Evolutionary conservation across 1,140 invertebrate genomes (phyloP).

Genomic region (Agrypnia vestita): DNA sequence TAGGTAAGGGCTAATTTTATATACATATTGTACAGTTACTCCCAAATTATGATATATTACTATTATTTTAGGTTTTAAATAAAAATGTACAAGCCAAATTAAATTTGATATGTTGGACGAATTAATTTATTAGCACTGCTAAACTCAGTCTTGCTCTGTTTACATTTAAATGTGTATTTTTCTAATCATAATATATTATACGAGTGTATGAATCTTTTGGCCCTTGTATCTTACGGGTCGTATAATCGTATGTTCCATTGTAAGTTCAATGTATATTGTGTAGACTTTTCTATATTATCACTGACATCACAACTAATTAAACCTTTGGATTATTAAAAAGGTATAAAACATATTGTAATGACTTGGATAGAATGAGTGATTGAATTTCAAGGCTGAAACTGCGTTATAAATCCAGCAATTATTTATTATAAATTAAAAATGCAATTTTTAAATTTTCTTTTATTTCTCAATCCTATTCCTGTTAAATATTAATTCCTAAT

Average conservation of each 20-base stretch:
- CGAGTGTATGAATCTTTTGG: conserved; percentile 25
- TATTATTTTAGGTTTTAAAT: conserved; percentile 25
- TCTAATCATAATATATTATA: conserved; percentile 41
- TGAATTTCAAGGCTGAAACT: conserved; percentile 41
- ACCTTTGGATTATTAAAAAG: conserved; percentile 15
- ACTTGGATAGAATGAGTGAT: conserved; percentile 30
- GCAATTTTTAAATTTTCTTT: conserved; percentile 34
- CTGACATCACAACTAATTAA: not conserved
- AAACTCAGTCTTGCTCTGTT: conserved; percentile 24
- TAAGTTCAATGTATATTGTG: conserved; percentile 19
- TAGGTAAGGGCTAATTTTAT: conserved; percentile 42
- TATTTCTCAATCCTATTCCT: conserved; percentile 10
- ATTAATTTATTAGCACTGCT: conserved; percentile 33
- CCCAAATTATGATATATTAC: conserved; percentile 34
- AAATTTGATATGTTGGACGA: conserved; percentile 41
- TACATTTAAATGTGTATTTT: conserved; percentile 42
- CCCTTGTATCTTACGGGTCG: conserved; percentile 19
- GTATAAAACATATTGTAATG: conserved; percentile 17
- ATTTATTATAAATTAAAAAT: conserved; percentile 43
- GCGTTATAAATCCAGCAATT: conserved; percentile 43
- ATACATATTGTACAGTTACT: conserved; percentile 37
- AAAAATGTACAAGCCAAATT: conserved; percentile 40
- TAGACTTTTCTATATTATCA: conserved; percentile 33
- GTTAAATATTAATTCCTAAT: not conserved
- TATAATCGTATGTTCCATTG: conserved; percentile 35